Conservation (phyloP, 2,888 invertebrate genomes). For the Drosophila phalerata region DNA sequence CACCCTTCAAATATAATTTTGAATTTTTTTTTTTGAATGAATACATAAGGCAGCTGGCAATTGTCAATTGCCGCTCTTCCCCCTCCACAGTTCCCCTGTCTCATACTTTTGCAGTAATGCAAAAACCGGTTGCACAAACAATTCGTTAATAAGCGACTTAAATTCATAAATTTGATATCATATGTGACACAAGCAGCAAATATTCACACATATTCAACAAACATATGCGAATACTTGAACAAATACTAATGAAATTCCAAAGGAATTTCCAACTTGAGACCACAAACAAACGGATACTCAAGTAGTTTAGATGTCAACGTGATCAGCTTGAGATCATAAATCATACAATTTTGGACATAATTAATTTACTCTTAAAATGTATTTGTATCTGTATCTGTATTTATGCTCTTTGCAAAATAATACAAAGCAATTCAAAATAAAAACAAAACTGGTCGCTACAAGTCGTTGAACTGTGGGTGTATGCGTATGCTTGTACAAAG, state of each 20-base stretch:
- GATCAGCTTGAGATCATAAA: slow-evolving; percentile 39
- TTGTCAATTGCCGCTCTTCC: slow-evolving; percentile 4
- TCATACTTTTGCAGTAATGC: slow-evolving; percentile 9
- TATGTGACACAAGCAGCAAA: slow-evolving; percentile 23
- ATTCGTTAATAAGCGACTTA: slow-evolving; percentile 51
- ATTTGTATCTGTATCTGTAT: slow-evolving; percentile 4
- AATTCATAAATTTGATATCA: slow-evolving; percentile 48
- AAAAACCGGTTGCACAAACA: slow-evolving; percentile 64
- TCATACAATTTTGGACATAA: slow-evolving; percentile 44
- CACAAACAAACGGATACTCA: slow-evolving; percentile 8
- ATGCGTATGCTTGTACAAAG: slow-evolving; percentile 29
- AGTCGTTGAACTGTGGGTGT: slow-evolving; percentile 63
- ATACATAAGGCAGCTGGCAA: slow-evolving; percentile 36
- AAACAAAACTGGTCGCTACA: slow-evolving; percentile 43
- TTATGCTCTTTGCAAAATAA: slow-evolving; percentile 33
- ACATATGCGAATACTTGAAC: slow-evolving; percentile 5
- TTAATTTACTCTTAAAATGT: slow-evolving; percentile 35
- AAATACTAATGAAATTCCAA: slow-evolving; percentile 23
- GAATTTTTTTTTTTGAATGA: slow-evolving; percentile 6
- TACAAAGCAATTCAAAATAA: slow-evolving; percentile 15
- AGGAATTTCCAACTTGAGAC: slow-evolving; percentile 25
- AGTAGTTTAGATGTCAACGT: slow-evolving; percentile 39
- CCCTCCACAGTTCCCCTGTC: background rate
- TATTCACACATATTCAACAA: slow-evolving; percentile 14
- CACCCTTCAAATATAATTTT: slow-evolving; percentile 27